Conservation (phyloP, 2,888 invertebrate species). For the Drosophila melanocephala region DNA sequence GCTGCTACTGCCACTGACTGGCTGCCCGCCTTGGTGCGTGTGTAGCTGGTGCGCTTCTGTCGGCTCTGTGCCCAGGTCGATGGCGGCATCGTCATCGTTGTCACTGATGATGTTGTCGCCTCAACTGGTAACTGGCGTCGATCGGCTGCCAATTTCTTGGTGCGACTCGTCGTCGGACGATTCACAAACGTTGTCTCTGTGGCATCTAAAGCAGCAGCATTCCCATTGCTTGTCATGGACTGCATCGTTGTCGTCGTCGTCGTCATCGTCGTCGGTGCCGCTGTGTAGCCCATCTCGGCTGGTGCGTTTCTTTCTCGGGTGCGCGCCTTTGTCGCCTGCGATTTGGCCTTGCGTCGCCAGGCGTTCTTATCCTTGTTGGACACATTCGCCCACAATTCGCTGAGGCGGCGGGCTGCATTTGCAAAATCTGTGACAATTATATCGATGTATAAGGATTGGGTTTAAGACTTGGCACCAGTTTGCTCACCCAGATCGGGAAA, state of each 20-base stretch:
- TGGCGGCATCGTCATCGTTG: conserved; percentile 12
- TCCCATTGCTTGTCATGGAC: conserved; percentile 33
- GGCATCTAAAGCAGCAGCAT: not conserved
- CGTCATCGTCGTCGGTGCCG: not conserved
- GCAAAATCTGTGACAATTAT: conserved; percentile 89
- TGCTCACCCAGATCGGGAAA: conserved; percentile 72
- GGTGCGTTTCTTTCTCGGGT: conserved; percentile 54
- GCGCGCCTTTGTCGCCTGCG: conserved; percentile 72
- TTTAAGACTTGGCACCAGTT: too few relatives aligned
- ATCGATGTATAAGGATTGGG: not conserved
- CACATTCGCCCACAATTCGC: conserved; percentile 95
- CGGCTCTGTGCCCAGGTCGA: conserved; percentile 48
- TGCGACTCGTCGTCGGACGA: conserved; percentile 82
- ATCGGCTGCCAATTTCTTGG: conserved; percentile 81
- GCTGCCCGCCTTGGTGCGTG: conserved; percentile 19
- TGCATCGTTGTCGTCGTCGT: not conserved
- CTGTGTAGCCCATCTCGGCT: conserved; percentile 2
- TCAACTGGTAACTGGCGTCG: conserved; percentile 51
- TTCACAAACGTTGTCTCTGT: conserved; percentile 68
- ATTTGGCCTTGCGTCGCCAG: conserved; percentile 93
- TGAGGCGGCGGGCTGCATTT: conserved; percentile 92
- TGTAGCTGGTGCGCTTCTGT: conserved; percentile 64
- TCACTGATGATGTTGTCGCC: not conserved
- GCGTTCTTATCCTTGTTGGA: conserved; percentile 88
- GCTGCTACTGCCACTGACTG: conserved; percentile 4